phyloP scores from a whole-genome alignment of 92 coral and sea anemone genomes.

The Porites divaricata region DNA sequence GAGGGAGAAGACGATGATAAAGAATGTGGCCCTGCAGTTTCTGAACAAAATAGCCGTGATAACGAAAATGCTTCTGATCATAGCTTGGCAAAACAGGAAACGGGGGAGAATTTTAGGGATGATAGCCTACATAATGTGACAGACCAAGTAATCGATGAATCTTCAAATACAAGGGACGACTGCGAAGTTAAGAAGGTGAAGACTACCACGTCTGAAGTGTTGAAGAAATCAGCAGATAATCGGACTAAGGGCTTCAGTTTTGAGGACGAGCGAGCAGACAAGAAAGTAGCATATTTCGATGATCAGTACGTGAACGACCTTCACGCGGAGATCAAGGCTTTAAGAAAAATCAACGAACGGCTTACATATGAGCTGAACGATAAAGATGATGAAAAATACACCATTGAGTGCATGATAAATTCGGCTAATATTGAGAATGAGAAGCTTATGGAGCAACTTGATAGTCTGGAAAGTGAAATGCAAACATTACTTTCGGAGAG shows the following conservation, averaged over 20 bases:
- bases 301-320: not conserved
- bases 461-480: not conserved
- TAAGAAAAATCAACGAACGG: not conserved
- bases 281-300: not conserved
- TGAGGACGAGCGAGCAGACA: not conserved
- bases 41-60: not conserved
- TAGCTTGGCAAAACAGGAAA: not conserved
- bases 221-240: not conserved
- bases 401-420: constrained; percentile 10
- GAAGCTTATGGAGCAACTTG: constrained; percentile 14
- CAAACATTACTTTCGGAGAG: not conserved
- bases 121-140: not conserved
- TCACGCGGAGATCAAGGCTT: not conserved
- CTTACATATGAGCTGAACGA: constrained; percentile 10
- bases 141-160: not conserved
- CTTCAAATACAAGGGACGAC: not conserved
- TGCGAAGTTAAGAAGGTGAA: not conserved
- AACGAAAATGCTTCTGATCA: not conserved
- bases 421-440: constrained; percentile 7
- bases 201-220: not conserved
- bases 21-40: not conserved
- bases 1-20: not conserved
- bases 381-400: not conserved
- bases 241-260: not conserved
- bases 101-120: not conserved